Evolutionary conservation across 2,113 vertebrate genomes (phyloP), one percentile per base, ranked within the genome.

Genomic region (Misgurnus anguillicaudatus): DNA sequence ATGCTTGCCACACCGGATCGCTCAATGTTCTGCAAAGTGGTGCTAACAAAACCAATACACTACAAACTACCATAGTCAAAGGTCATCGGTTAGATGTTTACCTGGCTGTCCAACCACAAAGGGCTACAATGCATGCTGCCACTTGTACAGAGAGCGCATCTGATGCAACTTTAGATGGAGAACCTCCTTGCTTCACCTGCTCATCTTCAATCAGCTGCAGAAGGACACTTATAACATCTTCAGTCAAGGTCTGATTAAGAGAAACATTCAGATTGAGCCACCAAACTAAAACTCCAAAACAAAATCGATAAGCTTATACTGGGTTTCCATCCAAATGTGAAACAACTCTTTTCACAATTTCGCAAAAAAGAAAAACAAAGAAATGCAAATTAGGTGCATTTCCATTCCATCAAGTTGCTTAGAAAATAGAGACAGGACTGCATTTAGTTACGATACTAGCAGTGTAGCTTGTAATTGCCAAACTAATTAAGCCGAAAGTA

Each of bases 91-190:
- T 61, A 8, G 17, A 14, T 61, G 2, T 55, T 47, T 64, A 99
- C 97, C 96, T 95, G 74, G 91, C 92, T 0, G 90, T 90, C 97
- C 97, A 99, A 85, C 97, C 97, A 3, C 95, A 98, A 17, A 98
- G 86, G n/a, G 96, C 93, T 70, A 97, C 90, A 17, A 97, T 81
- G 21, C 94, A 97, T 78, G 97, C 96, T 1, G 96, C 91, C 83
- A 97, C 85, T 0, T 96, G 96, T 47, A 96, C 88, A n/a, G 93
- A 91, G 63, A 94, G 86, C 14, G 87, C 78, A 58, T 97, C 96
- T 0, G 88, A 84, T 68, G 87, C 82, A 2, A 82, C 73, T 68
- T 89, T 92, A 65, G 77, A 9, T 0, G 83, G 16, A 2, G 83
- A 21, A 11, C 85, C 90, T 63, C 82, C 82, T 81, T 66, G 90